Conservation (phyloP, 1,140 invertebrate genomes). For the Oryzaephilus surinamensis region DNA sequence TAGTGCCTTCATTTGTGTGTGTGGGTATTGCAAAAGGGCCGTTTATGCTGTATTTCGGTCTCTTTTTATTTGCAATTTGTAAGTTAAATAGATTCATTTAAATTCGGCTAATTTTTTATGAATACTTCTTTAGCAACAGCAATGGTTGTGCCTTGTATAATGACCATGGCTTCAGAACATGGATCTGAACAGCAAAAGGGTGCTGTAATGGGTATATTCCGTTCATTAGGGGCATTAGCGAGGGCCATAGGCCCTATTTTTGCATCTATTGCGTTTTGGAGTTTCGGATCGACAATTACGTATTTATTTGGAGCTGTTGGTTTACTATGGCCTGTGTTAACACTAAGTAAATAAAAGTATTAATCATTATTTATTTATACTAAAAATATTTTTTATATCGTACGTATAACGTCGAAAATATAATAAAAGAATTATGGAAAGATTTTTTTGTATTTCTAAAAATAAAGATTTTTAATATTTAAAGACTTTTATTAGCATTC, state of each 20-base stretch:
- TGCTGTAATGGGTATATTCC: conserved; percentile 82
- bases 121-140: conserved; percentile 63
- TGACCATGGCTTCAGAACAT: conserved; percentile 75
- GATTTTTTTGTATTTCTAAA: too few species aligned
- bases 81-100: conserved; percentile 39
- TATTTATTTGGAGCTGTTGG: conserved; percentile 61
- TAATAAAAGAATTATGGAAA: too few species aligned
- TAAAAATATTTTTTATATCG: too few species aligned
- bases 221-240: conserved; percentile 87
- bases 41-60: conserved; percentile 60
- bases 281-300: conserved; percentile 58
- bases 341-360: too few species aligned
- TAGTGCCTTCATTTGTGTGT: conserved; percentile 80
- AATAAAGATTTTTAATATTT: too few species aligned
- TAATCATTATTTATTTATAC: too few species aligned
- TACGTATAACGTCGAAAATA: too few species aligned
- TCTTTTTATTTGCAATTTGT: conserved; percentile 86
- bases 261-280: conserved; percentile 78
- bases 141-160: conserved; percentile 89
- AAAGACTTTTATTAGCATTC: too few species aligned
- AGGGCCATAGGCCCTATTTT: conserved; percentile 83
- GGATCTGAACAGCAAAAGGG: conserved; percentile 81
- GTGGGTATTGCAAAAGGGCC: conserved; percentile 56
- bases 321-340: conserved; percentile 51
- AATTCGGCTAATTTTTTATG: background rate